These are phyloP conservation scores for Heliconius charithonia DNA, from an alignment of 2,888 invertebrate genomes.

Conservation along the genomic window DNA sequence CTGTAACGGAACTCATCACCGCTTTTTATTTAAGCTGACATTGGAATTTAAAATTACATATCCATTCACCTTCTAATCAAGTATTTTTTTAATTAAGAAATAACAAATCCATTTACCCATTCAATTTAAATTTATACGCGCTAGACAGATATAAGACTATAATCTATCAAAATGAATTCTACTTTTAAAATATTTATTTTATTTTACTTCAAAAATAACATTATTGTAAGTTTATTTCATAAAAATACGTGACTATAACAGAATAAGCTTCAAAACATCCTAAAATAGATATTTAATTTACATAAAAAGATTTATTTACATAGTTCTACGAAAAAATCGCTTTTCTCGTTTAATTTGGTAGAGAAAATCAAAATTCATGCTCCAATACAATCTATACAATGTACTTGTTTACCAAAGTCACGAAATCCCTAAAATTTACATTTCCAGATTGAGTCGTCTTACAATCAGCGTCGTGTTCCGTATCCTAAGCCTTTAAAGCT, in stretches of 20 bases:
- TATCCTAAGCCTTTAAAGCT: slow-evolving; percentile 46
- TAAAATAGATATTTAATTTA: neutral
- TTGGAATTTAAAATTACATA: too few species aligned
- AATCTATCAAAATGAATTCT: neutral
- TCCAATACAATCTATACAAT: slow-evolving; percentile 50
- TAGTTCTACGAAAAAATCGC: neutral
- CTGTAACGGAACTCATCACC: too few species aligned
- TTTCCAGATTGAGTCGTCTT: slow-evolving; percentile 53
- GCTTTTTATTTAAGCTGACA: too few species aligned
- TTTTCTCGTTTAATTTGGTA: slow-evolving; percentile 27
- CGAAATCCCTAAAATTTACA: slow-evolving; percentile 55
- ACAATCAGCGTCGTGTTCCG: slow-evolving; percentile 46
- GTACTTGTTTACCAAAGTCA: slow-evolving; percentile 47
- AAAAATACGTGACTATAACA: neutral
- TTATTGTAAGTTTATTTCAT: neutral
- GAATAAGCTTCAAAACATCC: neutral
- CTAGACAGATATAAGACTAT: too few species aligned
- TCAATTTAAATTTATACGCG: too few species aligned
- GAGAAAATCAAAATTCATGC: slow-evolving; percentile 44
- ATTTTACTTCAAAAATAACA: neutral
- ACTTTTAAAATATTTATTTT: neutral
- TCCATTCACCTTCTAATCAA: too few species aligned
- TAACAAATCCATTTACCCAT: too few species aligned
- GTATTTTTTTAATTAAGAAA: too few species aligned
- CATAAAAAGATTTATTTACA: neutral